Evolutionary conservation across 2,888 invertebrate species (phyloP).

Genomic region (Lottia scabra): DNA sequence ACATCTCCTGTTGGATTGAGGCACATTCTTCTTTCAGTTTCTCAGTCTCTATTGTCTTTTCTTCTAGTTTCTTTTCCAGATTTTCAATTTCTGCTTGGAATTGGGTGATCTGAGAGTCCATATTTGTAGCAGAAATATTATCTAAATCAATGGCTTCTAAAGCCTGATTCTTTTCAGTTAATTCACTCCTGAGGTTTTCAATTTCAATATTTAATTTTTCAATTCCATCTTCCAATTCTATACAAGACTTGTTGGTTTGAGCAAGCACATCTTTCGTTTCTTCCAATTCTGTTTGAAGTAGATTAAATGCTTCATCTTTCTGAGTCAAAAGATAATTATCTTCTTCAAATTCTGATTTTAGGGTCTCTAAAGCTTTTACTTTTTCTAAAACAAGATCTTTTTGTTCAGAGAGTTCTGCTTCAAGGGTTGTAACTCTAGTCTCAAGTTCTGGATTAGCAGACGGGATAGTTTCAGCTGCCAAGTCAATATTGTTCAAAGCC

Average conservation of each 20-base stretch:
- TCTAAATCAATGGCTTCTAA: background rate
- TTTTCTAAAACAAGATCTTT: background rate
- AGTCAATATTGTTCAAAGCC: background rate
- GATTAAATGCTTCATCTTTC: background rate
- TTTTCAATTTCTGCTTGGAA: background rate
- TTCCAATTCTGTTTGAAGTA: background rate
- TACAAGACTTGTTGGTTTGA: background rate
- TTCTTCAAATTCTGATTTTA: constrained; percentile 6
- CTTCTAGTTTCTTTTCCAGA: constrained; percentile 4
- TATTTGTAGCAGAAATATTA: background rate
- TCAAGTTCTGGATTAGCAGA: background rate
- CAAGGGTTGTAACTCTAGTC: background rate
- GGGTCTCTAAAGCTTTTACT: background rate
- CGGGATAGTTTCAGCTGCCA: background rate
- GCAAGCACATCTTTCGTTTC: background rate
- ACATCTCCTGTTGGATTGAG: background rate
- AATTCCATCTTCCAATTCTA: background rate
- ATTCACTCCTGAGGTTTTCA: background rate
- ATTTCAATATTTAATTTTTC: constrained; percentile 2
- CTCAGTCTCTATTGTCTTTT: background rate
- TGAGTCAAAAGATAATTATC: background rate
- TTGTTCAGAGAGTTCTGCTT: constrained; percentile 9
- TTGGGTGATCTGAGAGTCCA: background rate
- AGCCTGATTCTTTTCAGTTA: background rate
- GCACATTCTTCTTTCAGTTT: constrained; percentile 1